Evolutionary conservation across 2,113 vertebrate genomes (phyloP).

Genomic region (Holacanthus passer): DNA sequence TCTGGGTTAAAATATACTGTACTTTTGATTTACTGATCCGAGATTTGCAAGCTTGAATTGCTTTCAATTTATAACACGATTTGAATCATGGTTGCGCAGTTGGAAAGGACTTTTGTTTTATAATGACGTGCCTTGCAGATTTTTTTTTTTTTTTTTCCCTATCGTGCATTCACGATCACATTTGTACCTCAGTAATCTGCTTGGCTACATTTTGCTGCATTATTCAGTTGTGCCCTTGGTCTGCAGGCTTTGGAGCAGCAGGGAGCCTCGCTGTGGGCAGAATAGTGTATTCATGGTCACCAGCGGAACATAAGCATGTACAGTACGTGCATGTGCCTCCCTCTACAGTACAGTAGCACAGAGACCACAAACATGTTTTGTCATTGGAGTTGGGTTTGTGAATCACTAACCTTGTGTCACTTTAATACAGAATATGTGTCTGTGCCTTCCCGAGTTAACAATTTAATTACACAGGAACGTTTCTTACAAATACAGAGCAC

Average conservation of each 20-base stretch:
- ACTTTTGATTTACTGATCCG: conserved; percentile 15
- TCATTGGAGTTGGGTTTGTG: neutral
- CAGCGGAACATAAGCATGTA: neutral
- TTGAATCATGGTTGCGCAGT: conserved; percentile 28
- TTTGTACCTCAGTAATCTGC: conserved; percentile 36
- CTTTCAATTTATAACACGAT: conserved; percentile 25
- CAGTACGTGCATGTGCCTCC: neutral
- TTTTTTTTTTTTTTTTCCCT: too few species aligned
- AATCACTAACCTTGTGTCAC: neutral
- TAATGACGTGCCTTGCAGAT: conserved; percentile 16
- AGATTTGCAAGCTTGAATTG: conserved; percentile 13
- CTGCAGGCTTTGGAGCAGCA: conserved; percentile 27
- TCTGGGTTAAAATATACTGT: neutral
- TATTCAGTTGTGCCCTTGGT: conserved; percentile 44
- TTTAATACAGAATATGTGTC: neutral
- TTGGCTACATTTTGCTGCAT: conserved; percentile 31
- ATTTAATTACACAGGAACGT: conserved; percentile 7
- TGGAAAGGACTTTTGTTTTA: conserved; percentile 35
- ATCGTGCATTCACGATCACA: conserved; percentile 21
- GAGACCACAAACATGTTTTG: neutral
- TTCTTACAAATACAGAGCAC: conserved; percentile 16
- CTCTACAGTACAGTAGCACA: too few species aligned
- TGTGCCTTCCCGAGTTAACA: neutral
- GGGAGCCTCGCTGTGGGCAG: neutral
- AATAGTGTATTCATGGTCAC: conserved; percentile 6